Evolutionary conservation across 2,797 vertebrate species (phyloP).

Genomic region (Alauda arvensis): DNA sequence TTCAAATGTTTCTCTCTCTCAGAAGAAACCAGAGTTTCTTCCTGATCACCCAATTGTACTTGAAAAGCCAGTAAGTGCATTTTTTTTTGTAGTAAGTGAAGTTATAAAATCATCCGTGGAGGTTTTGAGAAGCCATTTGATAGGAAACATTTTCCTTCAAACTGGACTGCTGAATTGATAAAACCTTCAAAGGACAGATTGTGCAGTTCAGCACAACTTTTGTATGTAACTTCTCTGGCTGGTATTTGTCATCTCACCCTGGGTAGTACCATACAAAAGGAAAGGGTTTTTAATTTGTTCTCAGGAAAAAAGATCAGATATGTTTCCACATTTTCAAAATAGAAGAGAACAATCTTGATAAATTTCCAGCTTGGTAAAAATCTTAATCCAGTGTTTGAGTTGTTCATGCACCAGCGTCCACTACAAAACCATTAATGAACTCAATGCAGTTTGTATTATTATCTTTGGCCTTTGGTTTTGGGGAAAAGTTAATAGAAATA

Average conservation of each 20-base stretch:
- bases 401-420: background rate
- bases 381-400: background rate
- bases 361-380: background rate
- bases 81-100: background rate
- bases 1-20: conserved; percentile 73
- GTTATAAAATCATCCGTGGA: background rate
- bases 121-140: background rate
- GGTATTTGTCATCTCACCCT: background rate
- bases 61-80: conserved; percentile 74
- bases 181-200: background rate
- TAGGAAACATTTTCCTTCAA: background rate
- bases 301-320: background rate
- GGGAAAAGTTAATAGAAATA: background rate
- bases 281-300: background rate
- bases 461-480: background rate
- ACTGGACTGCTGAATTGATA: background rate
- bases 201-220: background rate
- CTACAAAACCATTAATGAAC: background rate
- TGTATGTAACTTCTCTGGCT: background rate
- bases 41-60: conserved; percentile 79
- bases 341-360: background rate
- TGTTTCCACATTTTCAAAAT: background rate
- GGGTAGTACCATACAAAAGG: background rate
- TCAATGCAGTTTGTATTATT: background rate
- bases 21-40: conserved; percentile 77